phyloP scores from a whole-genome alignment of 2,797 vertebrate species.

The Chanos chanos region DNA sequence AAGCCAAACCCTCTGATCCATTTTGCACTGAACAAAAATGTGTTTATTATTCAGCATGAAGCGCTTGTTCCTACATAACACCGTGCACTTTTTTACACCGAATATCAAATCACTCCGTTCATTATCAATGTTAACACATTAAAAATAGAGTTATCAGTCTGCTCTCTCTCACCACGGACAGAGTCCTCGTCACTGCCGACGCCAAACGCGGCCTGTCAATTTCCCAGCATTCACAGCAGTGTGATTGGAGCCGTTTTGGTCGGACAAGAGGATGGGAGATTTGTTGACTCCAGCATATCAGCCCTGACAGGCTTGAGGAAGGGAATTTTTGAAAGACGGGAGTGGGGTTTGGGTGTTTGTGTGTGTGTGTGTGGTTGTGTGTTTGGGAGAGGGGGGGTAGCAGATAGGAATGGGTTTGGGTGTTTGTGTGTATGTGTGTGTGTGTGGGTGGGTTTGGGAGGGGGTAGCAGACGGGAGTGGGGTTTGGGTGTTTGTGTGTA shows the following conservation, averaged over 20 bases:
- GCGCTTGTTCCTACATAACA: conserved; percentile 28
- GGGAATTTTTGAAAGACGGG: conserved; percentile 12
- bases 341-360: no score
- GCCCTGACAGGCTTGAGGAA: neutral
- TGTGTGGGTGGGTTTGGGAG: no score
- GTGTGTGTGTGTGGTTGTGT: no score
- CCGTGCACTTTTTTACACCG: no score
- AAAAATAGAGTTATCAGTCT: conserved; percentile 12
- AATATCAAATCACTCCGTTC: conserved; percentile 9
- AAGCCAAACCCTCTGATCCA: conserved; percentile 26
- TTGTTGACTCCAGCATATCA: conserved; percentile 15
- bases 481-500: no score
- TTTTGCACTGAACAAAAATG: conserved; percentile 24
- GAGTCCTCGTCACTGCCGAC: neutral
- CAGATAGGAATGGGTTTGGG: no score
- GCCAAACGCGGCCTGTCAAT: neutral
- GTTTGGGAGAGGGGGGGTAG: no score
- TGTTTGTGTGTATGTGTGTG: no score
- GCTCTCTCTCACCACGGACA: neutral
- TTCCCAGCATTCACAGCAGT: conserved; percentile 18
- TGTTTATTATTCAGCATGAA: conserved; percentile 26
- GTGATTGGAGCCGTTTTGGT: conserved; percentile 31
- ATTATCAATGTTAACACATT: conserved; percentile 14
- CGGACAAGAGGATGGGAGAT: conserved; percentile 9
- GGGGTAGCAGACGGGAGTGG: no score